These are phyloP conservation scores for Cydia splendana DNA, from an alignment of 1,140 invertebrate genomes.

Conservation along the genomic window DNA sequence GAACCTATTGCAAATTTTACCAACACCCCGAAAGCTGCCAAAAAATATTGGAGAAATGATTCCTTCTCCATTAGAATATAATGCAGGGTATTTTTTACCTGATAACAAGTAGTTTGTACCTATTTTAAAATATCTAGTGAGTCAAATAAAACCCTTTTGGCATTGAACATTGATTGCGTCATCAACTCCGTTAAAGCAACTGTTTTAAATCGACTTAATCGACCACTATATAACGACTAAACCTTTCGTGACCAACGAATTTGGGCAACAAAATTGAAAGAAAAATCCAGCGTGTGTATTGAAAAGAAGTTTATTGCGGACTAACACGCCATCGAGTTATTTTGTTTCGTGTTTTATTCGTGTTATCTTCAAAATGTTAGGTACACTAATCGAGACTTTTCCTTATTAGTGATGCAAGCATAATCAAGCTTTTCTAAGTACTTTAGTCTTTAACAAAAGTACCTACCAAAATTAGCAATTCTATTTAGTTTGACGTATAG, in stretches of 20 bases:
- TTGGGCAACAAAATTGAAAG: slow-evolving; percentile 20
- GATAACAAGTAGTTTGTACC: too few species aligned
- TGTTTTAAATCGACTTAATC: neutral
- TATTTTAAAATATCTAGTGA: too few species aligned
- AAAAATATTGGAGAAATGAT: too few species aligned
- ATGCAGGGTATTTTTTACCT: too few species aligned
- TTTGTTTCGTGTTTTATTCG: slow-evolving; percentile 17
- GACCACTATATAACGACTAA: neutral
- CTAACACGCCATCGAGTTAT: slow-evolving; percentile 24
- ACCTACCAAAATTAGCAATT: too few species aligned
- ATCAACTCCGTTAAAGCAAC: too few species aligned
- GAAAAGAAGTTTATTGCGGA: slow-evolving; percentile 1
- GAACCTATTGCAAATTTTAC: too few species aligned
- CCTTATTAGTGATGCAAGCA: neutral
- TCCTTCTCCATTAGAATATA: too few species aligned
- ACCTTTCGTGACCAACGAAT: slow-evolving; percentile 3
- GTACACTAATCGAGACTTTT: neutral
- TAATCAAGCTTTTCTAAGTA: neutral
- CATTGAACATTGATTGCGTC: too few species aligned
- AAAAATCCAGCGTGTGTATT: slow-evolving; percentile 1
- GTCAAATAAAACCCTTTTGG: too few species aligned
- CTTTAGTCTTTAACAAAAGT: neutral
- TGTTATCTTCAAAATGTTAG: neutral
- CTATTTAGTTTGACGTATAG: too few species aligned
- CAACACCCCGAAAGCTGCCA: too few species aligned